These are phyloP conservation scores for Perognathus longimembris DNA, from an alignment of 2,113 vertebrate genomes.

Conservation along the genomic window DNA sequence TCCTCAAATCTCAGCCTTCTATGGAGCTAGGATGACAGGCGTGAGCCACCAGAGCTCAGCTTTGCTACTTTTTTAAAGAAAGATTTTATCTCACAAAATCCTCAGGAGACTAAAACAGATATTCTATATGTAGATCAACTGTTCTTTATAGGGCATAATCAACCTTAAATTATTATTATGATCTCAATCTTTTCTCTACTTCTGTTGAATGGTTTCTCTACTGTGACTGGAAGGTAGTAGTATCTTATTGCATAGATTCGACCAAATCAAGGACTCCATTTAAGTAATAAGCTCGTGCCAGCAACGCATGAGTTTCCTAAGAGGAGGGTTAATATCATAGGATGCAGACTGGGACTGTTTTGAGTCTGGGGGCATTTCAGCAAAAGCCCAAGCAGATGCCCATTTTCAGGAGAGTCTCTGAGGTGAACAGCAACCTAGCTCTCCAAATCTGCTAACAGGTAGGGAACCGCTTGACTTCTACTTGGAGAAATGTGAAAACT, in stretches of 20 bases:
- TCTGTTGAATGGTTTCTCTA: not conserved
- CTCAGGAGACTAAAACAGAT: not conserved
- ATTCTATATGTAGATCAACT: not conserved
- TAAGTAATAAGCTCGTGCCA: too few species aligned
- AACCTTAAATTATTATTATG: not conserved
- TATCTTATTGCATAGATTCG: too few species aligned
- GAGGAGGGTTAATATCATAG: not conserved
- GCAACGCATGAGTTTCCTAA: too few species aligned
- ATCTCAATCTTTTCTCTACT: not conserved
- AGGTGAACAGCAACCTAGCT: not conserved
- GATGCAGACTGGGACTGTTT: not conserved
- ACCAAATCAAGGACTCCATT: not conserved
- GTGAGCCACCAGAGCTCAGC: too few species aligned
- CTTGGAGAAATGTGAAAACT: too few species aligned
- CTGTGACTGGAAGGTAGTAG: not conserved
- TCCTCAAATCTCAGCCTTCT: too few species aligned
- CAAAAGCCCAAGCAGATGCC: not conserved
- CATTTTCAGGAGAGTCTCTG: not conserved
- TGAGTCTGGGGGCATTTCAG: rapidly evolving
- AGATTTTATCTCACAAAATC: slow-evolving; percentile 14
- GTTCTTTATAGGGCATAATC: not conserved
- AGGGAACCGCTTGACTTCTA: too few species aligned
- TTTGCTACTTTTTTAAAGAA: too few species aligned
- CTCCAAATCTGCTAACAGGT: too few species aligned
- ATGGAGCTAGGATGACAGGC: too few species aligned